These are phyloP conservation scores for Laupala kohalensis DNA, from an alignment of 1,140 invertebrate species.

Conservation along the genomic window DNA sequence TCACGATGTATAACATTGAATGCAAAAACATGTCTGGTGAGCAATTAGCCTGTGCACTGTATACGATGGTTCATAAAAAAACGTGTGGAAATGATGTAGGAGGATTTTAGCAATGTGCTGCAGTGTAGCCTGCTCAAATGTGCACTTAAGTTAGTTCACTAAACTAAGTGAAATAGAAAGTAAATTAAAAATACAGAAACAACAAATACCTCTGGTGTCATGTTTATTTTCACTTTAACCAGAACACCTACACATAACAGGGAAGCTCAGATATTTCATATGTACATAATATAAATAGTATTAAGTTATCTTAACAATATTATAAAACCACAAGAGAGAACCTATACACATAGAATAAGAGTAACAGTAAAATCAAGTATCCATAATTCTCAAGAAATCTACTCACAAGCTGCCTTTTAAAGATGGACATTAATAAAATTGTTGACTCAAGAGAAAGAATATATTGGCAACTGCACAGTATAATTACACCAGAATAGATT, in stretches of 20 bases:
- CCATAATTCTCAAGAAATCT: not conserved
- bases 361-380: not conserved
- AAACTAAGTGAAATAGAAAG: not conserved
- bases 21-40: too few species aligned
- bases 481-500: too few species aligned
- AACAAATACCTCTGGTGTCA: not conserved
- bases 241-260: not conserved
- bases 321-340: not conserved
- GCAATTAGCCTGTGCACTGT: too few species aligned
- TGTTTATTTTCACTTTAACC: not conserved
- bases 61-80: too few species aligned
- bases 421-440: not conserved
- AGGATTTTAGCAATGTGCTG: too few species aligned
- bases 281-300: not conserved
- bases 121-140: too few species aligned
- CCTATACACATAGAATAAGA: not conserved
- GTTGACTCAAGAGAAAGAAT: not conserved
- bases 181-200: not conserved
- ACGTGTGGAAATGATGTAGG: too few species aligned
- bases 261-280: not conserved
- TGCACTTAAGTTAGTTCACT: too few species aligned
- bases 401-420: not conserved
- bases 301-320: not conserved
- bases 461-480: too few species aligned
- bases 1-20: too few species aligned